Base-by-base conservation (phyloP, 2,113 vertebrate species). In the Lycocorax pyrrhopterus region DNA sequence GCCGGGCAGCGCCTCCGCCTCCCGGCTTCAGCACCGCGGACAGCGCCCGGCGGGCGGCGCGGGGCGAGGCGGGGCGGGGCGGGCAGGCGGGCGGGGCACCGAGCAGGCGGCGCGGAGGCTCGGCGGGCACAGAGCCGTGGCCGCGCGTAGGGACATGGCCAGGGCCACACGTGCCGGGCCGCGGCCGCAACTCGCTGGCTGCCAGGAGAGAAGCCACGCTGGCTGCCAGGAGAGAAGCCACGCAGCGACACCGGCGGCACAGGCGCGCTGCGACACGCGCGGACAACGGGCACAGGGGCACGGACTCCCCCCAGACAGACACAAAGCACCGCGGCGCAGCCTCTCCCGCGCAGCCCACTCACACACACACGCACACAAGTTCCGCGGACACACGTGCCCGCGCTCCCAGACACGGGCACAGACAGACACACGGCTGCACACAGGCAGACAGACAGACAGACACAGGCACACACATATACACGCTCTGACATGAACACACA, bases 1-100 rank as follows among this genome's bases (percentile, higher is more conserved):
- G 33, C 6, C 20, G 23, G 26, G 22, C 58, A 18, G 43, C 1
- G 2, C 16, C 35, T 3, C 37, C 27, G 14, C 29, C 27, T 11
- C 22, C 35, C 30, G 10, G 30, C 4, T 77, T 16, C 94, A 93
- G 94, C 85, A 96, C 96, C 60, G 41, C 29, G 84, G 93, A 85
- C 87, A 95, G 93, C 59, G 51, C 11, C 69, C 20, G 33, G 6
- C 71, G 39, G 39, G 59, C 4, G 29, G 18, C 0, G 2, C 4
- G 22, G 37, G 68, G 29, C 35, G 32, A 41, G 33, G 6, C 71
- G 39, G 39, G 59, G 2, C 4, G 22, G 37, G 68, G 29, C 35
- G 32, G 75, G 37, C n/a, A 12, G 73, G 33, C 5, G 12, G 8
- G 15, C 13, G 41, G 27, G 14, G 30, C 33, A 10, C 8, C 30